Evolutionary conservation across 2,113 vertebrate genomes (phyloP).

Genomic region (Noctilio leporinus): DNA sequence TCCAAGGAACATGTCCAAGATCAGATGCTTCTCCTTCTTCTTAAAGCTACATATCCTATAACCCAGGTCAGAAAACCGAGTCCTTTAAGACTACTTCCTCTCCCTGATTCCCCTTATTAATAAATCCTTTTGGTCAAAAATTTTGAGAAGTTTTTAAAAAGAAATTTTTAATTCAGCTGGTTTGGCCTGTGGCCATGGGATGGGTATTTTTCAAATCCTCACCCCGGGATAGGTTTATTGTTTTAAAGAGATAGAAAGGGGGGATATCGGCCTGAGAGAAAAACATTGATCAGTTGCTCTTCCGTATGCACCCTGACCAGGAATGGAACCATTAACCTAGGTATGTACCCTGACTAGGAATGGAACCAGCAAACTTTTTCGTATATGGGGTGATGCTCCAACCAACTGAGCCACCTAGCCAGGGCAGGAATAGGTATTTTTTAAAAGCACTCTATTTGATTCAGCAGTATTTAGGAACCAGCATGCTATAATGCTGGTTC

Average conservation of each 20-base stretch:
- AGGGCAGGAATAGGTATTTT: not conserved
- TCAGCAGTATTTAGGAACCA: slow-evolving; percentile 36
- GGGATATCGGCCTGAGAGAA: too few species aligned
- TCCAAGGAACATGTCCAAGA: not conserved
- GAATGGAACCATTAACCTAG: too few species aligned
- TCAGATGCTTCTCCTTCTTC: not conserved
- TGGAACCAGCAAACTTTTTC: too few species aligned
- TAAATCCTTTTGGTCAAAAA: not conserved
- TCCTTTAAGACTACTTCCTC: not conserved
- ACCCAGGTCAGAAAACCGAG: not conserved
- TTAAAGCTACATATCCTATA: not conserved
- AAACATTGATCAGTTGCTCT: too few species aligned
- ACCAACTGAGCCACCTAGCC: not conserved
- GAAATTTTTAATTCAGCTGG: slow-evolving; percentile 33
- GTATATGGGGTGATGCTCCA: too few species aligned
- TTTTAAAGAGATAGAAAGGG: too few species aligned
- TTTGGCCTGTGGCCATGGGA: not conserved
- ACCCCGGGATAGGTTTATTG: too few species aligned
- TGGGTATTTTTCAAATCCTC: not conserved
- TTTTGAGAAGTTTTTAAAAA: not conserved
- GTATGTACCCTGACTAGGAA: too few species aligned
- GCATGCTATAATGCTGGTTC: not conserved
- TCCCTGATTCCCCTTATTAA: not conserved
- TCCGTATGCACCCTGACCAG: too few species aligned
- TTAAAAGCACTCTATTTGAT: slow-evolving; percentile 1